These are phyloP conservation scores for Rhipidura dahli DNA, from an alignment of 2,113 vertebrate genomes.

Conservation along the genomic window DNA sequence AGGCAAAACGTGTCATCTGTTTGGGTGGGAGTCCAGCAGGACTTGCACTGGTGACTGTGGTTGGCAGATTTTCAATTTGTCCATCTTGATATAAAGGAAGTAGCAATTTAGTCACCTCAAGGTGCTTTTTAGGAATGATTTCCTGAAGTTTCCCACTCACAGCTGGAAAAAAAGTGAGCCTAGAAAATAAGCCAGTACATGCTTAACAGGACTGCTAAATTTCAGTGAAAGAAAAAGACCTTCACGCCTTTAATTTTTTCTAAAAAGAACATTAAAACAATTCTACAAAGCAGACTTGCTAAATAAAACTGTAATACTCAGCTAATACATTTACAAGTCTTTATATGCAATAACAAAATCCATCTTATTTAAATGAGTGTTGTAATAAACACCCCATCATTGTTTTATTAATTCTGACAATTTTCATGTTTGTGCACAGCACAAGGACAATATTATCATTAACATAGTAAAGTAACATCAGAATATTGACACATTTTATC, in stretches of 20 bases:
- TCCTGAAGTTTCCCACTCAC: slow-evolving; percentile 53
- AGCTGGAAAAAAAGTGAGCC: slow-evolving; percentile 65
- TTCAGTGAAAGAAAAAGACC: slow-evolving; percentile 32
- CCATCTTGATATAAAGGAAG: slow-evolving; percentile 57
- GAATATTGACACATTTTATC: neutral
- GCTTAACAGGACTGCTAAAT: slow-evolving; percentile 51
- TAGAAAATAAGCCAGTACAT: slow-evolving; percentile 60
- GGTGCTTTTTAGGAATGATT: slow-evolving; percentile 57
- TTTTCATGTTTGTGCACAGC: slow-evolving; percentile 8
- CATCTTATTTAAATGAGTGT: neutral
- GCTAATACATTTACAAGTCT: neutral
- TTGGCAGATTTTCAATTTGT: slow-evolving; percentile 56
- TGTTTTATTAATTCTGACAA: neutral
- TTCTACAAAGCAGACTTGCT: neutral
- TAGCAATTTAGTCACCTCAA: slow-evolving; percentile 56
- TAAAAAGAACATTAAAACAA: slow-evolving; percentile 21
- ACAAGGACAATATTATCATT: neutral
- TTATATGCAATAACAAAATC: neutral
- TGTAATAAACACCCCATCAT: neutral
- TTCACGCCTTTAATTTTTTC: slow-evolving; percentile 6
- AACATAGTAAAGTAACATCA: neutral
- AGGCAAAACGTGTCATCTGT: slow-evolving; percentile 43
- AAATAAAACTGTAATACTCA: neutral
- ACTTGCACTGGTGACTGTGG: slow-evolving; percentile 52
- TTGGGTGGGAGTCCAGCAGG: slow-evolving; percentile 54